Conservation (phyloP, 2,888 invertebrate species). For the Sclerodermus sp. region DNA sequence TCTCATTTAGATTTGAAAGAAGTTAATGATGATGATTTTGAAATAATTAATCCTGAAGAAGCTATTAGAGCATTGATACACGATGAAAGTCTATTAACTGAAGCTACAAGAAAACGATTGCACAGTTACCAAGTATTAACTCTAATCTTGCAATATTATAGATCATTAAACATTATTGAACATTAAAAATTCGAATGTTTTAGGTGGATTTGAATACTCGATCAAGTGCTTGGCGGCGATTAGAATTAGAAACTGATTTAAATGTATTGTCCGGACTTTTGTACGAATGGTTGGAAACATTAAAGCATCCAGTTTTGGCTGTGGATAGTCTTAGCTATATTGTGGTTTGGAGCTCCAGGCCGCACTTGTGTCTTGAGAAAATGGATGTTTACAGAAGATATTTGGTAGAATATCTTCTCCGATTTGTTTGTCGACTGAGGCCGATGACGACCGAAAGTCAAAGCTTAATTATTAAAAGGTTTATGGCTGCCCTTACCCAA, state of each 20-base stretch:
- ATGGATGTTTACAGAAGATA: slow-evolving; percentile 65
- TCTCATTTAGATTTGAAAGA: slow-evolving; percentile 55
- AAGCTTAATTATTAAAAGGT: slow-evolving; percentile 65
- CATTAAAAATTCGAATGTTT: slow-evolving; percentile 20
- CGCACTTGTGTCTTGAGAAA: slow-evolving; percentile 65
- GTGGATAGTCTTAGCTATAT: slow-evolving; percentile 70
- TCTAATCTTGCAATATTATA: background rate
- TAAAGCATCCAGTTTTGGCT: slow-evolving; percentile 70
- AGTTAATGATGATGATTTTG: slow-evolving; percentile 36
- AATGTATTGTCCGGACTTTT: slow-evolving; percentile 67
- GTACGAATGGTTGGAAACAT: slow-evolving; percentile 76
- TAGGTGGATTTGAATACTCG: slow-evolving; percentile 69
- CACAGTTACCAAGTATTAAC: slow-evolving; percentile 53
- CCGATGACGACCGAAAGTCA: slow-evolving; percentile 66
- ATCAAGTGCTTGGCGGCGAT: slow-evolving; percentile 66
- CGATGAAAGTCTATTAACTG: slow-evolving; percentile 64
- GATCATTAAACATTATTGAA: background rate
- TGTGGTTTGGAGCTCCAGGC: slow-evolving; percentile 65
- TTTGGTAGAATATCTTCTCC: slow-evolving; percentile 72
- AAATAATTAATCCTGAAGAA: slow-evolving; percentile 43
- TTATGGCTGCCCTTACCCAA: slow-evolving; percentile 70
- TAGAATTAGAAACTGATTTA: slow-evolving; percentile 68
- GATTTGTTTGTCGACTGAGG: slow-evolving; percentile 69
- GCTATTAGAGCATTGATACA: slow-evolving; percentile 63
- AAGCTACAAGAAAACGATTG: slow-evolving; percentile 61